These are phyloP conservation scores for Antennarius maculatus DNA, from an alignment of 2,797 vertebrate genomes.

Conservation along the genomic window DNA sequence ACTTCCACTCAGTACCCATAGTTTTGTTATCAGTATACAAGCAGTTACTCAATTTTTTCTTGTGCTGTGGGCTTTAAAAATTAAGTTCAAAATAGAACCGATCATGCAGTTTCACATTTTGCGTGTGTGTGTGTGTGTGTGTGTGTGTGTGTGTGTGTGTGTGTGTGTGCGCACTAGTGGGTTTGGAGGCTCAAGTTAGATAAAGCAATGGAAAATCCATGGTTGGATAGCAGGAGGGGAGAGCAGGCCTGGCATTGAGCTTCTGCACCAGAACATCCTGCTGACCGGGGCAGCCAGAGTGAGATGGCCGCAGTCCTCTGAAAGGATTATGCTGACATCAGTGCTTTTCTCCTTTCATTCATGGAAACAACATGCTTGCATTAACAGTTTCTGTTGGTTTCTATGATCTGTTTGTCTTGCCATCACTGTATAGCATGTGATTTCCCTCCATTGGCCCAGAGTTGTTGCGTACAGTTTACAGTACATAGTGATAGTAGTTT, in stretches of 20 bases:
- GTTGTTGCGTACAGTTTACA: neutral
- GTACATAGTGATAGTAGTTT: neutral
- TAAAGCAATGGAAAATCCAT: conserved; percentile 83
- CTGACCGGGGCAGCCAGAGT: conserved; percentile 72
- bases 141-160: conserved; percentile 6
- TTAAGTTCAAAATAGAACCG: conserved; percentile 75
- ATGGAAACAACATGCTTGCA: conserved; percentile 76
- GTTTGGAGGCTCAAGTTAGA: conserved; percentile 70
- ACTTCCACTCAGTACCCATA: neutral
- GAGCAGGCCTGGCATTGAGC: conserved; percentile 73
- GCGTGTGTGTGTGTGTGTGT: conserved; percentile 25
- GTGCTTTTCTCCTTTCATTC: conserved; percentile 70
- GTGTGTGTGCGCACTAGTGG: conserved; percentile 32
- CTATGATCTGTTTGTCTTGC: conserved; percentile 73
- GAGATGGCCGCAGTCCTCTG: conserved; percentile 52
- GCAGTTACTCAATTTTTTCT: conserved; percentile 54
- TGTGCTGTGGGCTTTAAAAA: conserved; percentile 60
- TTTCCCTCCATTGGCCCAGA: conserved; percentile 21
- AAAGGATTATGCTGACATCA: conserved; percentile 84
- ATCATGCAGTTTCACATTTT: conserved; percentile 85
- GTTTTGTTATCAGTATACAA: conserved; percentile 21
- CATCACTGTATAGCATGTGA: conserved; percentile 42
- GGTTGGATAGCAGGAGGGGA: conserved; percentile 71
- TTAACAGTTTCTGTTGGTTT: conserved; percentile 78
- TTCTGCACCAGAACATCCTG: conserved; percentile 78